Conservation (phyloP, 2,113 vertebrate species). For the Numida meleagris region DNA sequence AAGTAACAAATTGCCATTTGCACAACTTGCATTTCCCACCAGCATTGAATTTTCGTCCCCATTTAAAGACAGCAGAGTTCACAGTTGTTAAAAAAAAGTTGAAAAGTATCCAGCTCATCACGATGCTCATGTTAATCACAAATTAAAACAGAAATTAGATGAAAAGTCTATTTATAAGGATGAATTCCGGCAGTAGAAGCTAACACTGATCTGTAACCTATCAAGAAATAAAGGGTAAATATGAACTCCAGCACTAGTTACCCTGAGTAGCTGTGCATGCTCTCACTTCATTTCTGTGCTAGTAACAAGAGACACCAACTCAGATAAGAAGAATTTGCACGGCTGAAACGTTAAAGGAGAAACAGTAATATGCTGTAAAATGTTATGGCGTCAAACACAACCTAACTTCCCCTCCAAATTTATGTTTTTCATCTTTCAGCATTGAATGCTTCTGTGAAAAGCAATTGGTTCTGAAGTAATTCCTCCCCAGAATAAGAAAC, state of each 20-base stretch:
- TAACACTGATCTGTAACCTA: neutral
- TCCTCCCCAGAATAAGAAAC: neutral
- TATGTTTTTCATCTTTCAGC: neutral
- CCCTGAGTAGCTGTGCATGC: neutral
- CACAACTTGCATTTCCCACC: neutral
- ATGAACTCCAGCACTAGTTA: neutral
- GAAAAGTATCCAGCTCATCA: neutral
- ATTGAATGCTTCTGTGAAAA: neutral
- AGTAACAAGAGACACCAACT: neutral
- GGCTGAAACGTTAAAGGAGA: neutral
- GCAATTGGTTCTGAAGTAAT: neutral
- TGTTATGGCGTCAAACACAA: neutral
- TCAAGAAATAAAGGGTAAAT: neutral
- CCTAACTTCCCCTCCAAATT: neutral
- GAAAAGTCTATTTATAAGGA: neutral
- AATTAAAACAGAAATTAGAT: neutral
- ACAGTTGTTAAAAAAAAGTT: neutral
- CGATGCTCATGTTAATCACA: neutral
- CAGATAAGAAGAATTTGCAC: slow-evolving; percentile 3
- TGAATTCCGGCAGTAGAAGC: neutral
- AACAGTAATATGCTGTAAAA: neutral
- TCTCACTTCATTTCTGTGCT: neutral
- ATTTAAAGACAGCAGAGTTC: neutral
- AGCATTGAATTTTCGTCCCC: neutral
- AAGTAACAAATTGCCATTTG: neutral